Evolutionary conservation across 2,113 vertebrate species (phyloP), one percentile per base, ranked within the genome.

Genomic region (Nansenia antarctica): DNA sequence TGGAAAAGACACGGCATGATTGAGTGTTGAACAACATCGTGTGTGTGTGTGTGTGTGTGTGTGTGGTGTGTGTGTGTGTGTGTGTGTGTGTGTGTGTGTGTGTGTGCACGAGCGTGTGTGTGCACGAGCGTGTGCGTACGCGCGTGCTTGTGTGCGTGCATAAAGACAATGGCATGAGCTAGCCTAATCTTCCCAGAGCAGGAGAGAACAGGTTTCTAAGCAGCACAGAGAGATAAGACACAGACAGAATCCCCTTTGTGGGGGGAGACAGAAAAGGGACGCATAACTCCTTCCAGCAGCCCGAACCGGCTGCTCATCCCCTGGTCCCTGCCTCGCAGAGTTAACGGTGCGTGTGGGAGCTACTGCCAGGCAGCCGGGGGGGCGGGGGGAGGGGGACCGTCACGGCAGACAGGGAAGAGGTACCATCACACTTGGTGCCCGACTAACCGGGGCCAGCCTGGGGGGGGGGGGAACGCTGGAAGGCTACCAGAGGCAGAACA

Each of bases 211-310:
- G 60, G 29, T 55, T 45, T 31, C 15, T 53, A 32, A 64, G 69
- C 61, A 42, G 15, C 3, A 5, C 22, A 12, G 34, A 12, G 34
- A 71, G 69, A 71, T 70, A 63, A 71, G 69, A 71, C 35, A 24
- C 60, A 18, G 60, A 26, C 22, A 53, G 47, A 20, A 34, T 6
- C 18, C 35, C 53, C 27, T 9, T 55, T 31, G 27, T 55, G 12
- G 53, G 14, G 15, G 34, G 49, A 24, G 57, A 42, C 11, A 20
- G 34, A 47, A 49, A 49, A 4, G 8, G 29, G 12, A 24, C 53
- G 39, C 39, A 18, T 24, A 26, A 14, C 14, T 29, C 26, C 53
- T 55, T 29, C 53, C 53, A 55, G 27, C 27, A 26, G 27, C 22
- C 26, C n/a, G 5, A 55, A 55, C 26, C 27, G 12, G 53, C 53